Evolutionary conservation across 2,797 vertebrate species (phyloP).

Genomic region (Steatocranus sp.): DNA sequence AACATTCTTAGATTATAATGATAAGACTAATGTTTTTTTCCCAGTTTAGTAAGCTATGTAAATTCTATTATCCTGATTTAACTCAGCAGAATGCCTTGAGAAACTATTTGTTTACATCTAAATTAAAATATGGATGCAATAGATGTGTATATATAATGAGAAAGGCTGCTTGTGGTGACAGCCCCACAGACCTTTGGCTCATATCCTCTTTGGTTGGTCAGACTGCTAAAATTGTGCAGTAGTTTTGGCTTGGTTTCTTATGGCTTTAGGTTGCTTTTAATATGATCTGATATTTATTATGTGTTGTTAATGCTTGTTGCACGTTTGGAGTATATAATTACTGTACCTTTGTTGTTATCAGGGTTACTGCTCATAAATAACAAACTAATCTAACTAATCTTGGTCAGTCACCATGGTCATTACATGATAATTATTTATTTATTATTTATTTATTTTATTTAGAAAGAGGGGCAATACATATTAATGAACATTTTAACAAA

Average conservation of each 20-base stretch:
- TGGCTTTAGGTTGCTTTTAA: neutral
- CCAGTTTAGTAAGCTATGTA: neutral
- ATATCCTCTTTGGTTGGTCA: neutral
- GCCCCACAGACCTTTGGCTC: accelerated
- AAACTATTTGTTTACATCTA: neutral
- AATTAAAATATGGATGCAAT: neutral
- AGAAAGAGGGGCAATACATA: neutral
- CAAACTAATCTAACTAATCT: neutral
- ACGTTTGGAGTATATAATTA: neutral
- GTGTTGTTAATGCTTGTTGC: neutral
- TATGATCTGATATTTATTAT: neutral
- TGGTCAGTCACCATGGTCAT: neutral
- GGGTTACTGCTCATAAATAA: neutral
- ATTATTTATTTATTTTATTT: neutral
- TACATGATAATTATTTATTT: neutral
- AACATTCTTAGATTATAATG: neutral
- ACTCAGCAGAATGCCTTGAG: accelerated
- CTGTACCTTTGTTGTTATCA: neutral
- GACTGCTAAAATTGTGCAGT: neutral
- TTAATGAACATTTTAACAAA: neutral
- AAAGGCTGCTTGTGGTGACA: neutral
- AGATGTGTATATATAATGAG: neutral
- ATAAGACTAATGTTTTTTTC: neutral
- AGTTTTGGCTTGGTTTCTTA: neutral
- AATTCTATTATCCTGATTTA: neutral